phyloP scores from a whole-genome alignment of 1,140 invertebrate genomes.

The Drosophila busckii region DNA sequence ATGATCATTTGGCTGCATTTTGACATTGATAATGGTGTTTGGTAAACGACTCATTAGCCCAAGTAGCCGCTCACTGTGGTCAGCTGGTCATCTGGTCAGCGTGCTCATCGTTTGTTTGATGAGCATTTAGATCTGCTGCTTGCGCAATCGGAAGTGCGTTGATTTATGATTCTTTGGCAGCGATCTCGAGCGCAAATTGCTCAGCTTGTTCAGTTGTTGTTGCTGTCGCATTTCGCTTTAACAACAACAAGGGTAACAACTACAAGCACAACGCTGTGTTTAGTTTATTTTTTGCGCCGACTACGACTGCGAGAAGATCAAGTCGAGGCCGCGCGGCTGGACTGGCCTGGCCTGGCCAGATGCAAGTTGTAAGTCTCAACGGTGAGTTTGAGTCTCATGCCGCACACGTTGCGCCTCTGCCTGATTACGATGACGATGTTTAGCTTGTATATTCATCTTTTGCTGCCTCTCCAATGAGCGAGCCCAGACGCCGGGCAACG shows the following conservation, averaged over 20 bases:
- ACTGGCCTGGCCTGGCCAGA: constrained; percentile 11
- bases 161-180: constrained; percentile 55
- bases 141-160: constrained; percentile 57
- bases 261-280: constrained; percentile 15
- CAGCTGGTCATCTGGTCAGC: constrained; percentile 7
- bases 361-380: constrained; percentile 25
- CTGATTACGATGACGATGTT: constrained; percentile 73
- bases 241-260: constrained; percentile 33
- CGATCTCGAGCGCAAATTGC: constrained; percentile 33
- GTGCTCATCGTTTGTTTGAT: too few relatives aligned
- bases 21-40: constrained; percentile 69
- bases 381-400: constrained; percentile 41
- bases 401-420: constrained; percentile 60
- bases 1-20: constrained; percentile 47
- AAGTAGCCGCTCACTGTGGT: constrained; percentile 38
- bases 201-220: constrained; percentile 8
- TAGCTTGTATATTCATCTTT: constrained; percentile 1
- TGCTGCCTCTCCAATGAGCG: constrained; percentile 3
- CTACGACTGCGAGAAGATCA: constrained; percentile 65
- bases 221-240: constrained; percentile 30
- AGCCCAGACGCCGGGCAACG: constrained; percentile 38
- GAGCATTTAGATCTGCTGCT: too few relatives aligned
- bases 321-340: constrained; percentile 32
- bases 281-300: constrained; percentile 4
- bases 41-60: constrained; percentile 68